Evolutionary conservation across 1,140 invertebrate genomes (phyloP).

Genomic region (Trichogramma pretiosum): DNA sequence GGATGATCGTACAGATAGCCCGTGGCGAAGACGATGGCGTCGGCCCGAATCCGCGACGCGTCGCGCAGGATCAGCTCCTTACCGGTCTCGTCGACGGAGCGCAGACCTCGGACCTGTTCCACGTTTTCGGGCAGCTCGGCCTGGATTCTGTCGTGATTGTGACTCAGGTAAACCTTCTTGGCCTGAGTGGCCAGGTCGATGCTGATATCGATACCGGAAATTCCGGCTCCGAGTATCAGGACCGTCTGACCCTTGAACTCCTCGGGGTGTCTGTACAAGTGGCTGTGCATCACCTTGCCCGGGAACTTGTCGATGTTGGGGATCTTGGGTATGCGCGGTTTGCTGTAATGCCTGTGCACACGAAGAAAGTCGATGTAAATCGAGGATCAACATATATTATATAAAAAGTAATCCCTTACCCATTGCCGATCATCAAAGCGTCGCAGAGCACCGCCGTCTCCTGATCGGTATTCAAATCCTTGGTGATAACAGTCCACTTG

Average conservation of each 20-base stretch:
- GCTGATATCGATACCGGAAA: constrained; percentile 62
- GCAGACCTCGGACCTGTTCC: constrained; percentile 25
- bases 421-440: not conserved
- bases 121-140: constrained; percentile 17
- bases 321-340: not conserved
- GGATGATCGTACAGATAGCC: constrained; percentile 61
- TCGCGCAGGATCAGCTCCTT: constrained; percentile 23
- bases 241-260: not conserved
- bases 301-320: not conserved
- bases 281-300: not conserved
- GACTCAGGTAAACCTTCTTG: constrained; percentile 43
- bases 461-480: not conserved
- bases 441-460: not conserved
- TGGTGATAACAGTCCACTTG: not conserved
- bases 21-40: constrained; percentile 31
- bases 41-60: constrained; percentile 12
- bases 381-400: not conserved
- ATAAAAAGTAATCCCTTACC: not conserved
- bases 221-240: constrained; percentile 45
- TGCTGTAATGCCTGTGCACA: not conserved
- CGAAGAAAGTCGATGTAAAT: not conserved
- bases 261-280: not conserved
- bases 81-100: constrained; percentile 18
- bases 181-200: constrained; percentile 46
- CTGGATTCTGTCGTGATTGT: constrained; percentile 22